Conservation (phyloP, 2,888 invertebrate genomes). For the Synergus laeviventris region DNA sequence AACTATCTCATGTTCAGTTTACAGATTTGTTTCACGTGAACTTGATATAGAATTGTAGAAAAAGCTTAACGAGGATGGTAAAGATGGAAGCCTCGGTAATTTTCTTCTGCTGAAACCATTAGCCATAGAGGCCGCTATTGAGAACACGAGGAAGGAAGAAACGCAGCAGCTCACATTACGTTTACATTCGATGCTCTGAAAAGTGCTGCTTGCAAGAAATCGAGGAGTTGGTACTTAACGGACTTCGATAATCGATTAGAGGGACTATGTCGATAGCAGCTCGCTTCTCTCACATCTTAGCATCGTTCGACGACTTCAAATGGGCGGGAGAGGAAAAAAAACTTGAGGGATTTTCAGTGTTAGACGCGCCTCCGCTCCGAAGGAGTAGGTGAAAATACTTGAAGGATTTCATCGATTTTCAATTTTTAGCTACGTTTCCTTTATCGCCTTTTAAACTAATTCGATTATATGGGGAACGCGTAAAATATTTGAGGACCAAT, state of each 20-base stretch:
- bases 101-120: neutral
- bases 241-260: constrained; percentile 61
- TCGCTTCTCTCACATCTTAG: constrained; percentile 29
- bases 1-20: too few species aligned
- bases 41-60: constrained; percentile 28
- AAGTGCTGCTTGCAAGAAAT: constrained; percentile 47
- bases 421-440: constrained; percentile 33
- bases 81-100: constrained; percentile 12
- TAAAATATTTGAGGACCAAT: constrained; percentile 23
- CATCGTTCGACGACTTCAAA: constrained; percentile 21
- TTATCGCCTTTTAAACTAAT: constrained; percentile 3
- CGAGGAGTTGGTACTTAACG: constrained; percentile 50
- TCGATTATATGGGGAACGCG: constrained; percentile 7
- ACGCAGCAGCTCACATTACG: constrained; percentile 2
- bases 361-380: neutral
- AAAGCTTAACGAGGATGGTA: constrained; percentile 12
- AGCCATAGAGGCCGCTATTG: constrained; percentile 12
- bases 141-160: constrained; percentile 33
- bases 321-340: constrained; percentile 40
- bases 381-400: constrained; percentile 26
- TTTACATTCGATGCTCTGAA: constrained; percentile 40
- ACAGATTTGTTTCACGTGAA: neutral
- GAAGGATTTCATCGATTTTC: constrained; percentile 18
- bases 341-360: constrained; percentile 21
- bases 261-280: constrained; percentile 38